Conservation (phyloP, 2,113 vertebrate genomes). For the Corythaeola cristata region DNA sequence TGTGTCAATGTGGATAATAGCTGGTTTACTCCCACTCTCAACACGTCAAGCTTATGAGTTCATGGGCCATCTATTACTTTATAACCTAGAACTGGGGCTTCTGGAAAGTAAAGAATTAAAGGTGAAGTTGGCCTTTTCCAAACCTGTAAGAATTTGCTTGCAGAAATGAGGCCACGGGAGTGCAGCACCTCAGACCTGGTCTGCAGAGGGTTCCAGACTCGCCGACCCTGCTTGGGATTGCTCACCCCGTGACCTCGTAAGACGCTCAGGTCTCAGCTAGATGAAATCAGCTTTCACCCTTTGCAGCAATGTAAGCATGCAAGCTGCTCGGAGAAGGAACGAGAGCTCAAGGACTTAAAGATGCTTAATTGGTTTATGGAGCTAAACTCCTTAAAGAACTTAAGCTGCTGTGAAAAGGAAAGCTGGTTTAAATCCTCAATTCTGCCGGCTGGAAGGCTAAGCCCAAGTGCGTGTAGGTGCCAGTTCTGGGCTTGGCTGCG, state of each 20-base stretch:
- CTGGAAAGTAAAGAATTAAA: neutral
- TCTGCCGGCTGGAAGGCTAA: neutral
- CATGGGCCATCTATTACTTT: neutral
- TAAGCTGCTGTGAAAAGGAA: constrained; percentile 46
- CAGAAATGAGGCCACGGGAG: neutral
- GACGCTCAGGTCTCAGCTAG: neutral
- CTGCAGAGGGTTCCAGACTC: neutral
- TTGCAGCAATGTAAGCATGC: neutral
- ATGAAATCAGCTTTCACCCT: neutral
- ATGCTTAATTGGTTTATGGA: constrained; percentile 49
- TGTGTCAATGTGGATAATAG: neutral
- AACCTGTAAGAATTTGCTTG: neutral
- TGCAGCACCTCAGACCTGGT: neutral
- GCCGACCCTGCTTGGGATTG: neutral
- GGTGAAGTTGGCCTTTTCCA: neutral
- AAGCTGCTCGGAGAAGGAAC: neutral
- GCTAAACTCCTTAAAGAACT: constrained; percentile 41
- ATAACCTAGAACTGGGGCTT: neutral
- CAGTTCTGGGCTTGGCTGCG: neutral
- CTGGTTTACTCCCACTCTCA: neutral
- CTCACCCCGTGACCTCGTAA: neutral
- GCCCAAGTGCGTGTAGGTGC: neutral
- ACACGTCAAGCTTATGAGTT: neutral
- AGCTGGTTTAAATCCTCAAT: constrained; percentile 8
- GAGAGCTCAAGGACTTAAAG: constrained; percentile 17